A percentile compares a stretch with the other conserved stretches of the same genome.
Evolutionary conservation across 2,797 vertebrate genomes (phyloP).

Genomic region (Rousettus madagascariensis): DNA sequence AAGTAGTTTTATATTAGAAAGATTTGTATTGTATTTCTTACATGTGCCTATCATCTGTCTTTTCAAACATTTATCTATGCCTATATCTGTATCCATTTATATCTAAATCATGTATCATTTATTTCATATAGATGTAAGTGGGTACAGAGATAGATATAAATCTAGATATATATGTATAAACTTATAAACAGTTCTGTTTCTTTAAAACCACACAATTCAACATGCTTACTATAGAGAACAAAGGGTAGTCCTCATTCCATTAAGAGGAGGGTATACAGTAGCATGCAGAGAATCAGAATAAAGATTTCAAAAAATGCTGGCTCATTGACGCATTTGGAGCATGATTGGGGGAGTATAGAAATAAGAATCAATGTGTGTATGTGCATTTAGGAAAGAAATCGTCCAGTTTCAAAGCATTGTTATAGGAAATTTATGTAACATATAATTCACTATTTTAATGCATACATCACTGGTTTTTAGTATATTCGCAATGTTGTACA

Average conservation of each 20-base stretch:
- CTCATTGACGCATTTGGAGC: neutral
- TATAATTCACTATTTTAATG: neutral
- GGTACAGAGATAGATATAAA: neutral
- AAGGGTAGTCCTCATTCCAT: neutral
- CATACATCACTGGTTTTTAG: neutral
- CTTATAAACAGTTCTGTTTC: neutral
- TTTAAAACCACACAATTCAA: neutral
- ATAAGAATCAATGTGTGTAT: neutral
- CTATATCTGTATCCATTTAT: neutral
- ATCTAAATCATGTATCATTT: neutral
- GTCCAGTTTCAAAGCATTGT: neutral
- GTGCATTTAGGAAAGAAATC: neutral
- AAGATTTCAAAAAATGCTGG: neutral
- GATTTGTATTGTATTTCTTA: neutral
- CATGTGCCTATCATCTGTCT: neutral
- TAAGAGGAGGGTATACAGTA: neutral
- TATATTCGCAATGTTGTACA: neutral
- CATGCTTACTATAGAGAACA: neutral
- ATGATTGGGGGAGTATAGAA: neutral
- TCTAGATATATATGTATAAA: neutral
- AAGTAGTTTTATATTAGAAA: neutral
- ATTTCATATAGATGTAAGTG: neutral
- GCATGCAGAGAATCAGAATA: neutral
- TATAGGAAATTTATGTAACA: neutral
- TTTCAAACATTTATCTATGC: neutral